Conservation (phyloP, 2,888 invertebrate genomes). For the Caenorhabditis virilis region DNA sequence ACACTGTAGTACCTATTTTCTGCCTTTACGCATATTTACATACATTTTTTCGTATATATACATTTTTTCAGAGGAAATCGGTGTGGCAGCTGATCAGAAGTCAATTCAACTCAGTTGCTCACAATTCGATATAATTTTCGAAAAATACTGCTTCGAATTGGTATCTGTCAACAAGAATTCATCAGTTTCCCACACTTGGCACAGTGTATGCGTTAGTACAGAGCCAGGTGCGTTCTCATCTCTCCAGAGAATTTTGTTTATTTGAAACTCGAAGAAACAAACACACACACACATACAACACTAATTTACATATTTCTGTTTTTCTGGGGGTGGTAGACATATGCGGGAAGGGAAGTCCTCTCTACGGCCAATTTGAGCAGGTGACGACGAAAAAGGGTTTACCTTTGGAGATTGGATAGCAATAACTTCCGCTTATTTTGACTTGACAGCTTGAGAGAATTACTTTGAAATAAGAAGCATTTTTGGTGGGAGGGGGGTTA, state of each 20-base stretch:
- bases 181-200: constrained; percentile 57
- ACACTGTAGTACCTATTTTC: too few species aligned
- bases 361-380: too few species aligned
- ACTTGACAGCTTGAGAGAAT: too few species aligned
- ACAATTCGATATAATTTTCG: constrained; percentile 63
- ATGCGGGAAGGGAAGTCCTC: too few species aligned
- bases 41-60: neutral
- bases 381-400: constrained; percentile 26
- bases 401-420: too few species aligned
- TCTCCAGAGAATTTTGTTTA: too few species aligned
- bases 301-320: constrained; percentile 36
- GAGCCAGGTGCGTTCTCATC: constrained; percentile 60
- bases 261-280: constrained; percentile 2
- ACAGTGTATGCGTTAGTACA: constrained; percentile 59
- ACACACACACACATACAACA: constrained; percentile 1
- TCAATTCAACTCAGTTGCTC: constrained; percentile 47
- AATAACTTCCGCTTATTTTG: constrained; percentile 33
- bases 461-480: too few species aligned
- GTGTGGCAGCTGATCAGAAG: constrained; percentile 27
- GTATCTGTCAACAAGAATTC: constrained; percentile 52
- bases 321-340: constrained; percentile 15
- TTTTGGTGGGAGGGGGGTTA: too few species aligned
- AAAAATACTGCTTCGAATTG: constrained; percentile 63
- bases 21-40: neutral
- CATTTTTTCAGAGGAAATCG: constrained; percentile 45